Percentiles rank a stretch among this genome's conserved stretches.
Evolutionary conservation across 2,797 vertebrate genomes (phyloP).

Genomic region (Phaenicophaeus curvirostris): DNA sequence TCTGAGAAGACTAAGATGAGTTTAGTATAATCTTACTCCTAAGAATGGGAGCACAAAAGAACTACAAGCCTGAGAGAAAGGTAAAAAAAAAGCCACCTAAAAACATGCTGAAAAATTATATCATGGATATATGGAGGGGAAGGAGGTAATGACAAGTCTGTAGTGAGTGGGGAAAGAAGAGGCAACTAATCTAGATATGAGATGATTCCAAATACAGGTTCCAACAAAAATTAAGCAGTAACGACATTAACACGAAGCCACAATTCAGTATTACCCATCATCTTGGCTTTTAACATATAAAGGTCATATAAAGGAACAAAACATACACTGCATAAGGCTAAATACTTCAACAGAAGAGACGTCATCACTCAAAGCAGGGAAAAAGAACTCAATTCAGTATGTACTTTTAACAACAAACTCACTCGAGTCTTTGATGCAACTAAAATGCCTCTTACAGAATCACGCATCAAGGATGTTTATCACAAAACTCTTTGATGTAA

Average conservation of each 20-base stretch:
- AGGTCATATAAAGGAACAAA: background rate
- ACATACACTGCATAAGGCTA: background rate
- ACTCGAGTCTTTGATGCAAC: background rate
- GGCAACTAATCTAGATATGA: background rate
- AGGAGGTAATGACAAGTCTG: background rate
- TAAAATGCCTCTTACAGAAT: background rate
- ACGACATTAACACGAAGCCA: background rate
- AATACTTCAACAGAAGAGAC: background rate
- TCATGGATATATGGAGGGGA: fast-evolving
- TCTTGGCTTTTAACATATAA: background rate
- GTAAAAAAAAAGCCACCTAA: background rate
- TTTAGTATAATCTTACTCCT: background rate
- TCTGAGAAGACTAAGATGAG: background rate
- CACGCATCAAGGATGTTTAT: background rate
- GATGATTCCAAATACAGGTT: background rate
- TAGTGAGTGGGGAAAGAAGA: background rate
- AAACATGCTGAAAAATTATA: background rate
- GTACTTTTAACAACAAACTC: background rate
- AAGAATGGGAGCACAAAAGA: background rate
- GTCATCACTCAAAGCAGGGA: background rate
- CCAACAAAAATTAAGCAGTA: background rate
- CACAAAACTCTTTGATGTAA: background rate
- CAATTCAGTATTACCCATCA: background rate
- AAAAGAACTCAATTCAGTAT: background rate
- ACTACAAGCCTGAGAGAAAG: background rate